phyloP scores from a whole-genome alignment of 2,113 vertebrate species.

The Salvelinus sp. region DNA sequence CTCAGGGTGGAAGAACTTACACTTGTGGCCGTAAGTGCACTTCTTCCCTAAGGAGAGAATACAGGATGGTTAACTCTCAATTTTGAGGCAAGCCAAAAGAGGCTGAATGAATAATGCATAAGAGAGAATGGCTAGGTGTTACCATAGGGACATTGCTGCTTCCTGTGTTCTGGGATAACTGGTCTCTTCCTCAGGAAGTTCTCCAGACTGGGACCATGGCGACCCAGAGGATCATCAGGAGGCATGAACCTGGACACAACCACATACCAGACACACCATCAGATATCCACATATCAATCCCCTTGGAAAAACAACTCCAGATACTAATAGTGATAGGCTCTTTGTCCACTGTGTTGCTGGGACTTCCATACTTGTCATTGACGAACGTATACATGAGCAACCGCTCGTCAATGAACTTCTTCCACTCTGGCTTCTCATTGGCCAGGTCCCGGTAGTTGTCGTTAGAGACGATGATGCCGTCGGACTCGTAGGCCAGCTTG shows the following conservation, averaged over 20 bases:
- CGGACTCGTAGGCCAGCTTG: constrained; percentile 93
- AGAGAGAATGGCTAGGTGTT: constrained; percentile 35
- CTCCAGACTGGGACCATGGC: constrained; percentile 95
- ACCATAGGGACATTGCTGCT: constrained; percentile 97
- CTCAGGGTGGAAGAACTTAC: constrained; percentile 97
- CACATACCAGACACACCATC: not conserved
- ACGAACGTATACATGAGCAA: constrained; percentile 98
- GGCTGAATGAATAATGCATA: too few species aligned
- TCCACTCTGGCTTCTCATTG: constrained; percentile 97
- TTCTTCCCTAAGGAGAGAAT: constrained; percentile 82
- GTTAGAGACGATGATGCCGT: constrained; percentile 96
- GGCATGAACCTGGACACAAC: constrained; percentile 88
- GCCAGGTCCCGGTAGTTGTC: constrained; percentile 97
- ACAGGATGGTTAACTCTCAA: not conserved
- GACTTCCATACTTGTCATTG: constrained; percentile 91
- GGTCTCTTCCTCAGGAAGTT: constrained; percentile 96
- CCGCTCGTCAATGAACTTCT: constrained; percentile 96
- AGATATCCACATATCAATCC: not conserved
- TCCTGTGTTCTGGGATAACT: constrained; percentile 90
- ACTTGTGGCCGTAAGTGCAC: constrained; percentile 98
- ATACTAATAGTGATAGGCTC: not conserved
- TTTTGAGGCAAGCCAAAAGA: not conserved
- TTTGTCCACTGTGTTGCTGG: not conserved
- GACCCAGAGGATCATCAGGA: constrained; percentile 95
- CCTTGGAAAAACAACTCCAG: not conserved